Conservation (phyloP, 2,888 invertebrate genomes). For the Hemicrepidius hirtus region DNA sequence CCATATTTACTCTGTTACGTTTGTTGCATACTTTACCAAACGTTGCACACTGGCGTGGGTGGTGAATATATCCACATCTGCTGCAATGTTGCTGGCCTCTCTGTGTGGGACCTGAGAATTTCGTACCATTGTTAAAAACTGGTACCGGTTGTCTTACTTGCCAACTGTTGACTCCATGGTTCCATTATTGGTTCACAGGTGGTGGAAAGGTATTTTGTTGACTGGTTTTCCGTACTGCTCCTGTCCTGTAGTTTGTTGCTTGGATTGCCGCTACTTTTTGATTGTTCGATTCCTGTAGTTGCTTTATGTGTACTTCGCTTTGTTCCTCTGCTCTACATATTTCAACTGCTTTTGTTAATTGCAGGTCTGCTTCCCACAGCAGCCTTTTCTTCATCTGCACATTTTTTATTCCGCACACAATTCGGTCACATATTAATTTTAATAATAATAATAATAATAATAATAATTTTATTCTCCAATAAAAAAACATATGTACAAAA, state of each 20-base stretch:
- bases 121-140: background rate
- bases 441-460: too few relatives aligned
- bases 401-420: constrained; percentile 12
- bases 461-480: too few relatives aligned
- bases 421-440: background rate
- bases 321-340: background rate
- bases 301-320: constrained; percentile 8
- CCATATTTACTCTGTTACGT: too few relatives aligned
- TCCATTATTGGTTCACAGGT: background rate
- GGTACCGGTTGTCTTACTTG: background rate
- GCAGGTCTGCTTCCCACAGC: background rate
- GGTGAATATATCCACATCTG: background rate
- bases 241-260: background rate
- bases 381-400: too few relatives aligned
- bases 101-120: background rate
- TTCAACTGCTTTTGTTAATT: constrained; percentile 13
- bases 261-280: background rate
- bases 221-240: background rate
- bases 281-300: background rate
- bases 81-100: background rate
- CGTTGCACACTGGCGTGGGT: background rate
- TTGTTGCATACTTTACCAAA: background rate
- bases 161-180: background rate
- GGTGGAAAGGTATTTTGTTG: background rate
- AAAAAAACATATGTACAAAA: too few relatives aligned